These are phyloP conservation scores for Pluvialis apricaria DNA, from an alignment of 2,113 vertebrate genomes.

Conservation along the genomic window DNA sequence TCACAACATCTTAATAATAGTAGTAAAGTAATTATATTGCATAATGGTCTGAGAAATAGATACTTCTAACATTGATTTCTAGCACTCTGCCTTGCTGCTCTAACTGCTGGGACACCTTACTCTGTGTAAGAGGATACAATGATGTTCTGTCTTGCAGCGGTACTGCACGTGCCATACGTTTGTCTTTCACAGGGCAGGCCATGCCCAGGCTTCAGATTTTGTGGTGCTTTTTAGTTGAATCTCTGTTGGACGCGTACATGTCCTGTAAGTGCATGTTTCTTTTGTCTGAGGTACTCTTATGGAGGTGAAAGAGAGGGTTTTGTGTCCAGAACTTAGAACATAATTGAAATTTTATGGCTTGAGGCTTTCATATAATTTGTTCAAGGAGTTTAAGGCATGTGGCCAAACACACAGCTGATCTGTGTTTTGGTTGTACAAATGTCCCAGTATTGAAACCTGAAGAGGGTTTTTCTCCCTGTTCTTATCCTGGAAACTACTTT, in stretches of 20 bases:
- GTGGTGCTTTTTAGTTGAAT: neutral
- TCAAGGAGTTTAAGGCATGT: neutral
- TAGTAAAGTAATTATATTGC: neutral
- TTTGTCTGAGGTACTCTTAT: neutral
- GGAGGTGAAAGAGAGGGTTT: neutral
- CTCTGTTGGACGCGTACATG: neutral
- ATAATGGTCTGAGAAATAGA: neutral
- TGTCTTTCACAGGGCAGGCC: neutral
- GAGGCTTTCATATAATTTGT: neutral
- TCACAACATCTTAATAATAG: neutral
- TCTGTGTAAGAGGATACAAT: accelerated
- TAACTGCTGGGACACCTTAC: neutral
- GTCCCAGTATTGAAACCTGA: neutral
- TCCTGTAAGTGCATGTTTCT: neutral
- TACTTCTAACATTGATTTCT: neutral
- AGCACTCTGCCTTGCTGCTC: neutral
- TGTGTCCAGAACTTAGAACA: neutral
- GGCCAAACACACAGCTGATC: neutral
- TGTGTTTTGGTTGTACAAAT: neutral
- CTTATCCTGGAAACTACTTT: neutral
- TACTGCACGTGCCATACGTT: accelerated
- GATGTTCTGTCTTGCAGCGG: neutral
- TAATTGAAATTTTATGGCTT: neutral
- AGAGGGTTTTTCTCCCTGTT: neutral
- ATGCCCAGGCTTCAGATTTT: neutral